Evolutionary conservation across 53 echinoderm and acorn worm genomes (phyloP).

Genomic region (Crossaster papposus): DNA sequence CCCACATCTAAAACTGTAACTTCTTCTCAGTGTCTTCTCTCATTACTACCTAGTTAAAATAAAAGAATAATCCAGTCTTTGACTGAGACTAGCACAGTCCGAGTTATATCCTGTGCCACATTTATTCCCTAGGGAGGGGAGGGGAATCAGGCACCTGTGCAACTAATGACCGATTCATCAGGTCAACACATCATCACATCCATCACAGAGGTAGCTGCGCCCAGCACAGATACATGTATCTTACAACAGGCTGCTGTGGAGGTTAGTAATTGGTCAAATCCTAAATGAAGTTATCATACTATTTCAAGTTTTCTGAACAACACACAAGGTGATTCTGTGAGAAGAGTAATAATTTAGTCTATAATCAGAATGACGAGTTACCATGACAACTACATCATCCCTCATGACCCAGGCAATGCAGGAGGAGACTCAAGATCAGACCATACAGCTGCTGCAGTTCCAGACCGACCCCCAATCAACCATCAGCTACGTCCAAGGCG

Average conservation of each 20-base stretch:
- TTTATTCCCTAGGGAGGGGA: conserved; percentile 18
- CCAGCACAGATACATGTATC: conserved; percentile 61
- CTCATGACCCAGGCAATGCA: conserved; percentile 57
- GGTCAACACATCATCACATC: conserved; percentile 42
- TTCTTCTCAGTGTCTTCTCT: no score
- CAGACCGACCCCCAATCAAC: conserved; percentile 41
- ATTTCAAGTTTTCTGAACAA: background rate
- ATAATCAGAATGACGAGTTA: background rate
- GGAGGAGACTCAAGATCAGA: conserved; percentile 46
- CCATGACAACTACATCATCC: background rate
- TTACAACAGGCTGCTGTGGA: conserved; percentile 75
- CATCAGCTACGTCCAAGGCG: conserved; percentile 62
- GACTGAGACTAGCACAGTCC: background rate
- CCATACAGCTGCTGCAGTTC: conserved; percentile 77
- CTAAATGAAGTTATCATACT: no score
- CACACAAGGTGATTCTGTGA: no score
- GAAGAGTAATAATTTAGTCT: no score
- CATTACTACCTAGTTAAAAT: no score
- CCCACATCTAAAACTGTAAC: no score
- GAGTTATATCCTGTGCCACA: background rate
- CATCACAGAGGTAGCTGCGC: conserved; percentile 39
- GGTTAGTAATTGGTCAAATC: conserved; percentile 33
- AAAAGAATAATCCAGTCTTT: no score
- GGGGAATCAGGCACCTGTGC: conserved; percentile 1
- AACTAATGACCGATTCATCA: conserved; percentile 15